These are phyloP conservation scores for Lepidonotus clava DNA, from an alignment of 2,888 invertebrate genomes.

Conservation along the genomic window DNA sequence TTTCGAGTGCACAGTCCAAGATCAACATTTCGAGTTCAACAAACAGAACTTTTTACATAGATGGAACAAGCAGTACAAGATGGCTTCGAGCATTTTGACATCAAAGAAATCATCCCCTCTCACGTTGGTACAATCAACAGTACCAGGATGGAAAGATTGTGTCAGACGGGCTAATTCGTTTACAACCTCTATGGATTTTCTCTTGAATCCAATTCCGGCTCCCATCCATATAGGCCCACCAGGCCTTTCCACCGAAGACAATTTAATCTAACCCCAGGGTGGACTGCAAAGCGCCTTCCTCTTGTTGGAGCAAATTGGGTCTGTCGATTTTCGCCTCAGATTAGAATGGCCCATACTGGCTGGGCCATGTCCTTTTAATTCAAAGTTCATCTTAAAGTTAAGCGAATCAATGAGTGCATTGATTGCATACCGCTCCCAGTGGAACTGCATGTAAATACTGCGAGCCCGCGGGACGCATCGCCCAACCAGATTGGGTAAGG, in stretches of 20 bases:
- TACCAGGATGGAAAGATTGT: not conserved
- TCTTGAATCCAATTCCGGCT: not conserved
- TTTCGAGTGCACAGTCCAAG: too few relatives aligned
- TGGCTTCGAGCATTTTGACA: too few relatives aligned
- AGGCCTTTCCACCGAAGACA: not conserved
- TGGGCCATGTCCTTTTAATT: not conserved
- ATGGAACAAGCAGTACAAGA: too few relatives aligned
- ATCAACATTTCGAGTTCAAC: too few relatives aligned
- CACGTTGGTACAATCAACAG: too few relatives aligned
- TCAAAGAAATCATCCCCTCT: too few relatives aligned
- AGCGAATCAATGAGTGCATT: slow-evolving; percentile 1
- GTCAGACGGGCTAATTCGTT: not conserved
- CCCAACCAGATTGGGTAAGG: not conserved
- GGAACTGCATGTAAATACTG: not conserved
- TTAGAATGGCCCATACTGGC: not conserved
- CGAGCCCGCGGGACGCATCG: not conserved
- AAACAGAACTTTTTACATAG: too few relatives aligned
- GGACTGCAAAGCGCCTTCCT: not conserved
- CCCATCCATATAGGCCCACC: not conserved
- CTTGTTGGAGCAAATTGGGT: slow-evolving; percentile 13
- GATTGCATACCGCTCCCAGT: not conserved
- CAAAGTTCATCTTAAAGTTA: slow-evolving; percentile 1
- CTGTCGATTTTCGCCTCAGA: not conserved
- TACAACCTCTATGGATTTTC: not conserved
- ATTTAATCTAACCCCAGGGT: not conserved